phyloP scores from a whole-genome alignment of 2,113 vertebrate species.

The Tinamus guttatus region DNA sequence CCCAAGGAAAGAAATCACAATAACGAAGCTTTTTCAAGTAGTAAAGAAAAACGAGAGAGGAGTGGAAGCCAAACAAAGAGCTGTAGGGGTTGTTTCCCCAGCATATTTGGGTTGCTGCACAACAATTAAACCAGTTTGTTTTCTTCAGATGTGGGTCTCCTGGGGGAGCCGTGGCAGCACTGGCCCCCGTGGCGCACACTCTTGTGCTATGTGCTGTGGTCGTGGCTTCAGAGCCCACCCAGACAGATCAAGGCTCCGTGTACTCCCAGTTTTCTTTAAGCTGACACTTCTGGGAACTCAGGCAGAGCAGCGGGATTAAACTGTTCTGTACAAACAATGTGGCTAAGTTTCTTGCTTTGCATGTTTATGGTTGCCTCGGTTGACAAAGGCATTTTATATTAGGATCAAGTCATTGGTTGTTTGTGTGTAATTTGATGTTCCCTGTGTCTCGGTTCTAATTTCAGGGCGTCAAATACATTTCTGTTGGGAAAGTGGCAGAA shows the following conservation, averaged over 20 bases:
- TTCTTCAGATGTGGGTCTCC: not conserved
- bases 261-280: slow-evolving; percentile 28
- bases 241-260: slow-evolving; percentile 20
- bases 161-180: not conserved
- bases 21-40: slow-evolving; percentile 4
- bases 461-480: slow-evolving; percentile 46
- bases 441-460: slow-evolving; percentile 44
- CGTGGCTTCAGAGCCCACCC: slow-evolving; percentile 46
- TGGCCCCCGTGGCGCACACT: not conserved
- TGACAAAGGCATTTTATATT: not conserved
- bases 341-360: not conserved
- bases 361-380: not conserved
- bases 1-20: not conserved
- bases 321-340: not conserved
- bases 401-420: not conserved
- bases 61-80: slow-evolving; percentile 41
- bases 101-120: slow-evolving; percentile 13
- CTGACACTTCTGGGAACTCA: not conserved
- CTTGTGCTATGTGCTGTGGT: slow-evolving; percentile 18
- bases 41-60: not conserved
- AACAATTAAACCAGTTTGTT: slow-evolving; percentile 46
- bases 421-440: not conserved
- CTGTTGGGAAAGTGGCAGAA: not conserved
- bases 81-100: slow-evolving; percentile 34
- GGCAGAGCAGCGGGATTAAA: not conserved